These are phyloP conservation scores for Oryzias sinensis DNA, from an alignment of 2,797 vertebrate species.

Conservation along the genomic window DNA sequence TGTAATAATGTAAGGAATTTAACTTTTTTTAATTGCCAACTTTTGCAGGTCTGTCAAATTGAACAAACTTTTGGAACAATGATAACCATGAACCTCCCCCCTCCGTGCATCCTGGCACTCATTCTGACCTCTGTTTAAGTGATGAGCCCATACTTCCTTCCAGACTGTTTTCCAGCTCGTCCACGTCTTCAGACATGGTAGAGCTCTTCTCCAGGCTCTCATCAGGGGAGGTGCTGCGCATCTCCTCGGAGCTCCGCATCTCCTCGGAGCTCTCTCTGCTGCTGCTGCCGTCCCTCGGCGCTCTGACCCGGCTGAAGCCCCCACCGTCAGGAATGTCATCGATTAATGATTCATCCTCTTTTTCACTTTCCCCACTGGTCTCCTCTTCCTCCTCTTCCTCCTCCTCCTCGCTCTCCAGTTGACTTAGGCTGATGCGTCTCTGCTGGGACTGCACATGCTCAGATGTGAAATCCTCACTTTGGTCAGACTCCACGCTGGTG, in stretches of 20 bases:
- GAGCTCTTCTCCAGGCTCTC: conserved; percentile 67
- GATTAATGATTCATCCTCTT: conserved; percentile 47
- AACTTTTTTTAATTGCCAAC: too few species aligned
- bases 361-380: conserved; percentile 41
- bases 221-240: conserved; percentile 49
- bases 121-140: conserved; percentile 70
- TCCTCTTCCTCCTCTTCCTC: conserved; percentile 26
- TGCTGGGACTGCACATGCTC: conserved; percentile 36
- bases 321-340: conserved; percentile 55
- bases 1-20: too few species aligned
- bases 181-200: conserved; percentile 72
- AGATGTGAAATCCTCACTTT: conserved; percentile 46
- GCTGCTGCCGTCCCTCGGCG: conserved; percentile 30
- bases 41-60: too few species aligned
- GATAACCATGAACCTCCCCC: too few species aligned
- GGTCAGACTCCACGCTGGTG: conserved; percentile 71
- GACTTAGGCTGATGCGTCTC: conserved; percentile 61
- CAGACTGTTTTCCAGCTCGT: conserved; percentile 76
- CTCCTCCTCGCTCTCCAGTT: conserved; percentile 53
- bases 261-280: conserved; percentile 66
- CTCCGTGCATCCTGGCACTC: neutral
- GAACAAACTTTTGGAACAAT: too few species aligned
- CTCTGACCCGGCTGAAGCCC: conserved; percentile 19
- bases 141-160: conserved; percentile 66
- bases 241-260: conserved; percentile 64